A percentile compares a stretch with the other conserved stretches of the same genome.
Evolutionary conservation across 1,140 invertebrate genomes (phyloP).

Genomic region (Contarinia nasturtii): DNA sequence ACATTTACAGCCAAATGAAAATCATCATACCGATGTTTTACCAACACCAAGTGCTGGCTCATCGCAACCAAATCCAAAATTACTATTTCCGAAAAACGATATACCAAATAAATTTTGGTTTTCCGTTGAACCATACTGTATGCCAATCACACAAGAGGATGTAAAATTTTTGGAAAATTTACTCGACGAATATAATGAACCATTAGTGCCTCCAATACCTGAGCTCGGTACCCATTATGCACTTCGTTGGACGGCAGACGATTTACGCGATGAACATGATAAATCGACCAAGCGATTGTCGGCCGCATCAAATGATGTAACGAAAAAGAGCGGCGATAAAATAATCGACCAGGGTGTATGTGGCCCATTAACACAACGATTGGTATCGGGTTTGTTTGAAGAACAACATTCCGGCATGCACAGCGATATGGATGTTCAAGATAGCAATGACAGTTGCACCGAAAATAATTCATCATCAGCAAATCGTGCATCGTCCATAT

Average conservation of each 20-base stretch:
- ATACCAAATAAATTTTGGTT: constrained; percentile 90
- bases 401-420: constrained; percentile 28
- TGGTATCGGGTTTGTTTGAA: constrained; percentile 78
- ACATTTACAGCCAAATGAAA: constrained; percentile 31
- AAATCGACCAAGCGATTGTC: constrained; percentile 34
- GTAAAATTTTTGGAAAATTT: constrained; percentile 62
- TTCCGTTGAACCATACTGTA: constrained; percentile 82
- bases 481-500: constrained; percentile 24
- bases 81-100: constrained; percentile 58
- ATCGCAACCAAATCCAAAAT: constrained; percentile 17
- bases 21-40: constrained; percentile 16
- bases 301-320: neutral
- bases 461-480: constrained; percentile 8
- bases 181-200: constrained; percentile 44
- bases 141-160: constrained; percentile 72
- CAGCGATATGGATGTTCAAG: no score
- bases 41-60: constrained; percentile 21
- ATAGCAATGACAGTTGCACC: neutral
- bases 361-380: constrained; percentile 71
- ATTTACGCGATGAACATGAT: constrained; percentile 57
- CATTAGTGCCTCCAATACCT: constrained; percentile 45
- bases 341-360: constrained; percentile 28
- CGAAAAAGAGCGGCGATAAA: constrained; percentile 33
- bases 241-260: constrained; percentile 72
- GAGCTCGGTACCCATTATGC: constrained; percentile 77